These are phyloP conservation scores for Drosophila asahinai DNA, from an alignment of 1,140 invertebrate genomes.

Conservation along the genomic window DNA sequence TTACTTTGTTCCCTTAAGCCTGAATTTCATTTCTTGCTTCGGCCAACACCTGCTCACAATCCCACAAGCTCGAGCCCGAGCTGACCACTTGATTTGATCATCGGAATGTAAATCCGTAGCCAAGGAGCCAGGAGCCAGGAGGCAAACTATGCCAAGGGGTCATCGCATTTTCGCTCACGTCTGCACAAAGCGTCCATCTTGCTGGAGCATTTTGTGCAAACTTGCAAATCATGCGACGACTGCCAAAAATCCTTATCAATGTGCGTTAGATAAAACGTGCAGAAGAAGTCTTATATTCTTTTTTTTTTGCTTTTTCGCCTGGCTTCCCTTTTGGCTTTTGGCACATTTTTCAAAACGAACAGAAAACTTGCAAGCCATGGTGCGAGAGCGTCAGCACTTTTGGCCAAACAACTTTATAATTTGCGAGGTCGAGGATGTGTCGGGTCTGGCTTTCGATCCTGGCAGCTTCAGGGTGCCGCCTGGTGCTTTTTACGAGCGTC, in stretches of 20 bases:
- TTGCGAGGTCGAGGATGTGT: constrained; percentile 72
- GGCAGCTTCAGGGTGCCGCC: constrained; percentile 37
- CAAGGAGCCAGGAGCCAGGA: too few species aligned
- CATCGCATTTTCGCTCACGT: constrained; percentile 53
- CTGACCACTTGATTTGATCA: constrained; percentile 40
- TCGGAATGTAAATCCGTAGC: constrained; percentile 32
- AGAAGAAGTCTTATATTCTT: constrained; percentile 37
- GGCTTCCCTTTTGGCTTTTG: constrained; percentile 25
- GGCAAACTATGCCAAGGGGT: constrained; percentile 50
- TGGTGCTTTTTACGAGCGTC: constrained; percentile 73
- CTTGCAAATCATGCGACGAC: constrained; percentile 79
- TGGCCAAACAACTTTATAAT: constrained; percentile 81
- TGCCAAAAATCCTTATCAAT: constrained; percentile 81
- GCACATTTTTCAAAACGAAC: constrained; percentile 57
- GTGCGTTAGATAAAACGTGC: constrained; percentile 80
- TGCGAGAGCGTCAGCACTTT: constrained; percentile 63
- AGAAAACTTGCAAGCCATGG: constrained; percentile 64
- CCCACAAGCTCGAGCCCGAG: constrained; percentile 7
- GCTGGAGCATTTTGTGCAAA: constrained; percentile 68
- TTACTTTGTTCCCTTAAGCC: not conserved
- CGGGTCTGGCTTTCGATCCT: constrained; percentile 30
- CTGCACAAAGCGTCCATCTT: constrained; percentile 62
- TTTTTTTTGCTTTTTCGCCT: constrained; percentile 7
- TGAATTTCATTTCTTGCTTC: constrained; percentile 10
- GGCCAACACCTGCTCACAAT: constrained; percentile 40